These are phyloP conservation scores for Heliconius hewitsoni DNA, from an alignment of 1,140 invertebrate species.

Conservation along the genomic window DNA sequence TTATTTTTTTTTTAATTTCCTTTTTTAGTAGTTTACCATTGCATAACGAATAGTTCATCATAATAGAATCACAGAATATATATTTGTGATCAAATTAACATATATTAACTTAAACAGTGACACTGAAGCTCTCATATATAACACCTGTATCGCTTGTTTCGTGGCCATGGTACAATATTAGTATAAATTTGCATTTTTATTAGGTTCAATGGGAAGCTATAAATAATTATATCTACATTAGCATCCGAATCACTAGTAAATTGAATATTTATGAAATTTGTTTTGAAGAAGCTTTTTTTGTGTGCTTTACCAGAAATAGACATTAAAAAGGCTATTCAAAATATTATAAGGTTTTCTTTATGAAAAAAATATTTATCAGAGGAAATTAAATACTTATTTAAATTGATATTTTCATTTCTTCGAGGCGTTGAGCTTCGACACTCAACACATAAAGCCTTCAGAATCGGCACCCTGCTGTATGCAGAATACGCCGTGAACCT, in stretches of 20 bases:
- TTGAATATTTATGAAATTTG: constrained; percentile 24
- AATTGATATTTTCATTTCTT: too few species aligned
- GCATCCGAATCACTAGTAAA: constrained; percentile 33
- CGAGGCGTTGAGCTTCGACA: too few species aligned
- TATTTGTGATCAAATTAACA: not conserved
- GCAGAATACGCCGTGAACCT: too few species aligned
- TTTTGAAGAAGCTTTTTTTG: constrained; percentile 1
- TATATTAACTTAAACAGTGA: not conserved
- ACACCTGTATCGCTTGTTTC: constrained; percentile 19
- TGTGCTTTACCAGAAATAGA: not conserved
- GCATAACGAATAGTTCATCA: not conserved
- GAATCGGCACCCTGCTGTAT: too few species aligned
- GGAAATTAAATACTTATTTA: too few species aligned
- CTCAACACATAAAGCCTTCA: too few species aligned
- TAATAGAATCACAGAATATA: not conserved
- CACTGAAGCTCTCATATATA: constrained; percentile 20
- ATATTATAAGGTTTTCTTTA: too few species aligned
- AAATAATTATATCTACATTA: constrained; percentile 33
- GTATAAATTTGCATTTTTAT: constrained; percentile 41
- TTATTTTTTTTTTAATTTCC: too few species aligned
- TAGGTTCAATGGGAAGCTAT: constrained; percentile 32
- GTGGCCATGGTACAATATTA: constrained; percentile 28
- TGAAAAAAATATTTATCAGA: too few species aligned
- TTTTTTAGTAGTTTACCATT: not conserved
- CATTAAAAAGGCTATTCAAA: not conserved